Evolutionary conservation across 2,797 vertebrate genomes (phyloP), one percentile per base, ranked within the genome.

Genomic region (Pseudochaenichthys georgianus): DNA sequence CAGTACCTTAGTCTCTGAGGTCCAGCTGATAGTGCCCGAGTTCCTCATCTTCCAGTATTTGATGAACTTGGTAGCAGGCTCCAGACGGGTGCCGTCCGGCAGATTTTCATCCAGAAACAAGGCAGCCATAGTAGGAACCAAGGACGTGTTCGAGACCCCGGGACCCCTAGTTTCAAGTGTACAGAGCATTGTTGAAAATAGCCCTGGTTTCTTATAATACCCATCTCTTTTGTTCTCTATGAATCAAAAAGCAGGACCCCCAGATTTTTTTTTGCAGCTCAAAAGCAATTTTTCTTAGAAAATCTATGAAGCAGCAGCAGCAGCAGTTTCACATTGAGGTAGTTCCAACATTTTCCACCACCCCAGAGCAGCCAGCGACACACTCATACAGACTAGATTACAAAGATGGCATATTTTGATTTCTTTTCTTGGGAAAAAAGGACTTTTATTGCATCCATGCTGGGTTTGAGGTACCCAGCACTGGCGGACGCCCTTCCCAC

Each of bases 21-120:
- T 97, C 98, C 98, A 99, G 83, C 96, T 95, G 90, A 99, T 95
- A 21, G 93, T 98, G 86, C 98, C 98, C 50, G 97, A 98, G 82
- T 99, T 99, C 76, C 96, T 97, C 98, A 99, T 99, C 89, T 96
- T 95, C 98, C 98, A 99, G 93, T 98, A 97, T 90, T 99, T 99
- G 94, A 98, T 95, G 92, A 99, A 99, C 93, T 96, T 97, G 89
- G 96, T 97, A 83, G 93, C 97, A 69, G 98, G 97, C 87, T 97
- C 96, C 91, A 99, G 93, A 84, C 92, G 96, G 82, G 97, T 99
- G 74, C 98, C 98, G 87, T 99, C 98, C 77, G 98, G 98, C 91
- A 99, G 94, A 93, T 99, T 99, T 95, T 99, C 98, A 93, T 98
- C 98, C 94, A 99, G 96, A 95, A 99, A 99, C 70, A 97, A 97